Evolutionary conservation across 2,797 vertebrate genomes (phyloP), one percentile per base, ranked within the genome.

Genomic region (Coreius guichenoti): DNA sequence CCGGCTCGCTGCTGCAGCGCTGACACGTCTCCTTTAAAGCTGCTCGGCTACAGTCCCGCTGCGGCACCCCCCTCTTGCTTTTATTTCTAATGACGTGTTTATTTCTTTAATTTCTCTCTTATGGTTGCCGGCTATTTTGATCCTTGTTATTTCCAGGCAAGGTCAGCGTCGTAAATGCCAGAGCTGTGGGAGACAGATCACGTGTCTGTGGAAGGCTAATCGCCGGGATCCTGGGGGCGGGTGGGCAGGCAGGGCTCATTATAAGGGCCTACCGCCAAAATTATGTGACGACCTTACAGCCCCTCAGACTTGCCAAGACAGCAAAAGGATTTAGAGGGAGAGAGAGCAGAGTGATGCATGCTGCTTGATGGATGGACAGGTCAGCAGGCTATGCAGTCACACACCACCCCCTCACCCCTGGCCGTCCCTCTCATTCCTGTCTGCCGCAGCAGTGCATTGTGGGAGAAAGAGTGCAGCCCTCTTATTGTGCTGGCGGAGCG

Each of bases 161-260:
- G 94, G 93, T 94, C 92, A 92, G 92, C 87, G 58, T 86, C 88
- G 91, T 92, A 93, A 93, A 93, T 94, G 92, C 90, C 93, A 93
- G 92, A 91, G 91, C 91, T 91, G 92, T 92, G 92, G 89, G 91
- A 94, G 93, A 95, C 92, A 91, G 94, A 95, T 95, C 92, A 89
- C 88, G 43, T 69, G 89, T 90, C 87, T 91, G 89, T 91, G 81
- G 89, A 92, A 90, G 92, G 92, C 92, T 95, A 94, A 95, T 95
- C 94, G 94, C 93, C 45, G 54, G 90, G 92, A 93, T 93, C 92
- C 93, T 93, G 80, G 90, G 93, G 93, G 93, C 93, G 91, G 94
- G 90, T 80, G 90, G 93, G 91, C 93, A 93, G 94, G 94, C 92
- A 91, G 92, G 89, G 92, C 93, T 94, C 94, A 94, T 94, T 95